phyloP scores from a whole-genome alignment of 2,113 vertebrate genomes.

The Fukomys damarensis region DNA sequence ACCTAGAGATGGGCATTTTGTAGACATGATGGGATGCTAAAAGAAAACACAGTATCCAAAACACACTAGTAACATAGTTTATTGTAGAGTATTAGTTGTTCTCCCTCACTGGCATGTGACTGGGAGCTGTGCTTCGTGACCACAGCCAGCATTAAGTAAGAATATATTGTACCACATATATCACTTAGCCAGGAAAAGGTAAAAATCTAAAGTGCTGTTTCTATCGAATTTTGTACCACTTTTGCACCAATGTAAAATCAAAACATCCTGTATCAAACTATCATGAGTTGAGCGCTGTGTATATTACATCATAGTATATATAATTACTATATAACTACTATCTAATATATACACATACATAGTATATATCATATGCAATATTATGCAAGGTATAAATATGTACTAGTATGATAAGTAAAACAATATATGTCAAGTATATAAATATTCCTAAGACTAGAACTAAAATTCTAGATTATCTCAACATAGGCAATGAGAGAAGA shows the following conservation, averaged over 20 bases:
- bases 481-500: neutral
- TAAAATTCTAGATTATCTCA: conserved; percentile 32
- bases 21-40: neutral
- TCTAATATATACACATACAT: neutral
- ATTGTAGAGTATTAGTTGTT: neutral
- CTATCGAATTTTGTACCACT: neutral
- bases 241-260: neutral
- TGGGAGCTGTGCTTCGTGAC: too few relatives aligned
- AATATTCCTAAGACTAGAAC: neutral
- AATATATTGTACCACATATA: neutral
- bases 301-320: neutral
- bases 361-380: neutral
- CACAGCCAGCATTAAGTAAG: neutral
- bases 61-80: neutral
- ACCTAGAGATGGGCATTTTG: neutral
- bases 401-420: conserved; percentile 7
- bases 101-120: neutral
- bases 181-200: neutral
- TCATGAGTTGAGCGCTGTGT: neutral
- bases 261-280: neutral
- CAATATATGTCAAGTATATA: neutral
- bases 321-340: neutral
- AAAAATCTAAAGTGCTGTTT: neutral
- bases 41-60: neutral
- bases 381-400: neutral